Percentiles rank a stretch among this genome's conserved stretches.
These are phyloP conservation scores for Drosophila peninsularis DNA, from an alignment of 2,888 invertebrate genomes.

Conservation along the genomic window DNA sequence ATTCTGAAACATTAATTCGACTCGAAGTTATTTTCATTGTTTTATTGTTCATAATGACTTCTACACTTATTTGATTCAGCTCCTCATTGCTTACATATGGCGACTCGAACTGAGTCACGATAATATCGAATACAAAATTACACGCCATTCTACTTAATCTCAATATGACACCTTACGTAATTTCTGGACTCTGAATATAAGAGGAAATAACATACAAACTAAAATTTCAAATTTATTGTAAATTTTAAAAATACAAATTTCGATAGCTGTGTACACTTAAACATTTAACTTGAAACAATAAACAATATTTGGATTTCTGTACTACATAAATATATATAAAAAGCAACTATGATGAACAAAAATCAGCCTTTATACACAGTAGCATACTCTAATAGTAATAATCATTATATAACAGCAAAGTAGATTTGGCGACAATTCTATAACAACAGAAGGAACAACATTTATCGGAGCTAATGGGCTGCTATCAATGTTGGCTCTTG, in stretches of 20 bases:
- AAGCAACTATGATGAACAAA: slow-evolving; percentile 7
- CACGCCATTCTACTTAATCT: slow-evolving; percentile 6
- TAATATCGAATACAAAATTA: slow-evolving; percentile 65
- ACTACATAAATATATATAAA: not conserved
- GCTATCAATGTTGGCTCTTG: too few relatives aligned
- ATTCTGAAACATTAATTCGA: slow-evolving; percentile 75
- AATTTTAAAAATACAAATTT: slow-evolving; percentile 8
- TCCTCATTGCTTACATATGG: slow-evolving; percentile 37
- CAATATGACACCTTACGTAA: not conserved
- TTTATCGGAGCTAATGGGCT: too few relatives aligned
- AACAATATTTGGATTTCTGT: not conserved
- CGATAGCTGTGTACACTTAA: not conserved
- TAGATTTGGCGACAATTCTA: too few relatives aligned
- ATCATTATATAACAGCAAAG: too few relatives aligned
- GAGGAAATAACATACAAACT: not conserved
- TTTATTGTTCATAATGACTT: slow-evolving; percentile 58
- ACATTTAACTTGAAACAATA: not conserved
- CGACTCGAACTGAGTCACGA: slow-evolving; percentile 60
- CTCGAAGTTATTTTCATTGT: slow-evolving; percentile 62
- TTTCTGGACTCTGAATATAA: not conserved
- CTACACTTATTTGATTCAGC: slow-evolving; percentile 52
- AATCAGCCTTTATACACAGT: too few relatives aligned
- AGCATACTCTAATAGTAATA: too few relatives aligned
- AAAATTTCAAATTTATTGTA: slow-evolving; percentile 10
- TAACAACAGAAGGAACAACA: too few relatives aligned